phyloP scores from a whole-genome alignment of 2,888 invertebrate genomes.

The Microctonus aethiopoides region DNA sequence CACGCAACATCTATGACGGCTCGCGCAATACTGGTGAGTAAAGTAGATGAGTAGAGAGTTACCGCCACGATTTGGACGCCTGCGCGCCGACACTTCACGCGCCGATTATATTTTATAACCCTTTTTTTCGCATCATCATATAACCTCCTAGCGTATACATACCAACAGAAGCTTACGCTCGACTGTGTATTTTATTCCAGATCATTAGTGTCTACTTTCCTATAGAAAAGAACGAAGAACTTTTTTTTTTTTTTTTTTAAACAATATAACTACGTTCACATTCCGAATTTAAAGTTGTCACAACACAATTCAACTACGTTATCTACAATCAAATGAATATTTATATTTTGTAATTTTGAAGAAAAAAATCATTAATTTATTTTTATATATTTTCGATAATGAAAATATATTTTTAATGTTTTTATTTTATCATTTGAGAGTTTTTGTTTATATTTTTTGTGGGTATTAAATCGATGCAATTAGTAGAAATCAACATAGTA shows the following conservation, averaged over 20 bases:
- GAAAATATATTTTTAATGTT: no score
- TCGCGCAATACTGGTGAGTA: slow-evolving; percentile 61
- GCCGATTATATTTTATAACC: slow-evolving; percentile 17
- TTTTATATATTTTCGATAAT: no score
- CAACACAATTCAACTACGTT: no score
- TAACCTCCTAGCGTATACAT: not conserved
- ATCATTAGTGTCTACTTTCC: not conserved
- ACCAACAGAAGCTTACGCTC: not conserved
- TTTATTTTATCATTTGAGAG: no score
- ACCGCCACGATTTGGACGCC: slow-evolving; percentile 49
- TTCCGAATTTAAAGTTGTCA: no score
- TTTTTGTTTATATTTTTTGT: no score
- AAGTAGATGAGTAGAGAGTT: slow-evolving; percentile 41
- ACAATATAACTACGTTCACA: not conserved
- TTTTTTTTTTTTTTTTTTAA: no score
- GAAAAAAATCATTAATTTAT: no score
- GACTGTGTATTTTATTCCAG: not conserved
- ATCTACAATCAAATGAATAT: no score
- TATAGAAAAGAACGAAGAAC: not conserved
- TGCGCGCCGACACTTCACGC: slow-evolving; percentile 49
- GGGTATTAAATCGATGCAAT: no score
- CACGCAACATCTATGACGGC: slow-evolving; percentile 58
- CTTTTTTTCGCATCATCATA: not conserved
- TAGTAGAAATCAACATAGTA: no score
- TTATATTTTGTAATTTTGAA: no score